Evolutionary conservation across 2,113 vertebrate species (phyloP).

Genomic region (Eonycteris spelaea): DNA sequence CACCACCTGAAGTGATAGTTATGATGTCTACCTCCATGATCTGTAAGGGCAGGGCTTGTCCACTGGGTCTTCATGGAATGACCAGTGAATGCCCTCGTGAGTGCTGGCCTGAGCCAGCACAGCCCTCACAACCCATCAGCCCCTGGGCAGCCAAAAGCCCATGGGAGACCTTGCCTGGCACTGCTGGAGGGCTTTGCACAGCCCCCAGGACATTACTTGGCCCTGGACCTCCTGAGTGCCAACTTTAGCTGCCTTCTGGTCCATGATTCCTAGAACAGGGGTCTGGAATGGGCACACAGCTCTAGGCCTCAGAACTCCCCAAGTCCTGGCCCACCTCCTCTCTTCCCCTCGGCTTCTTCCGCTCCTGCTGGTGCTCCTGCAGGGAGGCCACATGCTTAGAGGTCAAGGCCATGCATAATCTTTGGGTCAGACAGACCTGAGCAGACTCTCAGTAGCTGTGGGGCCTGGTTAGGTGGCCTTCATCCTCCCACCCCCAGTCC

Average conservation of each 20-base stretch:
- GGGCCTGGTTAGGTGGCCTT: not conserved
- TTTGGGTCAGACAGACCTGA: not conserved
- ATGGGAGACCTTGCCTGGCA: not conserved
- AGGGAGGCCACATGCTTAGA: not conserved
- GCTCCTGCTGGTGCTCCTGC: accelerated
- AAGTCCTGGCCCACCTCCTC: not conserved
- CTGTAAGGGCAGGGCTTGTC: not conserved
- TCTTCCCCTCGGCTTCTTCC: not conserved
- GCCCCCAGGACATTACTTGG: not conserved
- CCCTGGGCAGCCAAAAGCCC: not conserved
- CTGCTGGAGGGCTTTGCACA: not conserved
- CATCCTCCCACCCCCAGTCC: too few relatives aligned
- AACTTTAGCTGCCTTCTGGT: not conserved
- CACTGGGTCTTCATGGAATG: not conserved
- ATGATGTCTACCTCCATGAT: not conserved
- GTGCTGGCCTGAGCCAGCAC: not conserved
- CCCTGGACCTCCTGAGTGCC: not conserved
- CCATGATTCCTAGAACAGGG: not conserved
- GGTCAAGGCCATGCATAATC: not conserved
- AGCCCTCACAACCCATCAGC: not conserved
- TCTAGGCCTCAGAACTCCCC: not conserved
- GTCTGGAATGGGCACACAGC: not conserved
- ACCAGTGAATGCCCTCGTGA: accelerated
- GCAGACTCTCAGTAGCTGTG: not conserved
- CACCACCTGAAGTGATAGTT: not conserved